These are phyloP conservation scores for Hypena proboscidalis DNA, from an alignment of 2,888 invertebrate species.

Conservation along the genomic window DNA sequence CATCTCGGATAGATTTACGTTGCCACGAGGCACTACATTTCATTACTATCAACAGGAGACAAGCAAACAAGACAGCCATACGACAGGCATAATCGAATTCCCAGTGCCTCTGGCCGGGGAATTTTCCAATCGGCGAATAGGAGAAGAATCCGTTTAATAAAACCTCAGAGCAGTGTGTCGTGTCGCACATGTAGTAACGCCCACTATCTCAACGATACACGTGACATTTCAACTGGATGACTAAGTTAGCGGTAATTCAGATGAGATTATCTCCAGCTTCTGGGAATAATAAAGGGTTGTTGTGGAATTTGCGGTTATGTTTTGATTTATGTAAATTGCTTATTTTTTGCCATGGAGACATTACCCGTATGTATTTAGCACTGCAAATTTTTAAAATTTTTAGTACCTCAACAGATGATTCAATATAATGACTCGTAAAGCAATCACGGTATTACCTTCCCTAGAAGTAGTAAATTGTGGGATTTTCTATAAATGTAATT, in stretches of 20 bases:
- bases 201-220: conserved; percentile 35
- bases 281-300: background rate
- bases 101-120: conserved; percentile 49
- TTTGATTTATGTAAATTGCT: too few relatives aligned
- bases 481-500: too few relatives aligned
- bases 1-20: conserved; percentile 8
- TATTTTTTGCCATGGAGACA: too few relatives aligned
- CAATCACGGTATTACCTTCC: too few relatives aligned
- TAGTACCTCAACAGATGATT: background rate
- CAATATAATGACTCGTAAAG: too few relatives aligned
- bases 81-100: conserved; percentile 68
- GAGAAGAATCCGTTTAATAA: conserved; percentile 63
- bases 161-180: conserved; percentile 45
- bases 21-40: conserved; percentile 28
- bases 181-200: conserved; percentile 31
- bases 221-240: conserved; percentile 26
- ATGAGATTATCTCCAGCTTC: conserved; percentile 16
- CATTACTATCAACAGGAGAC: conserved; percentile 44
- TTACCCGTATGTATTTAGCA: too few relatives aligned
- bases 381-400: background rate
- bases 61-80: conserved; percentile 56
- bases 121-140: conserved; percentile 67
- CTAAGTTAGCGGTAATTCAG: conserved; percentile 23
- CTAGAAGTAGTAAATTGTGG: too few relatives aligned
- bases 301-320: too few relatives aligned